Conservation (phyloP, 2,113 vertebrate genomes). For the Melozone crissalis region DNA sequence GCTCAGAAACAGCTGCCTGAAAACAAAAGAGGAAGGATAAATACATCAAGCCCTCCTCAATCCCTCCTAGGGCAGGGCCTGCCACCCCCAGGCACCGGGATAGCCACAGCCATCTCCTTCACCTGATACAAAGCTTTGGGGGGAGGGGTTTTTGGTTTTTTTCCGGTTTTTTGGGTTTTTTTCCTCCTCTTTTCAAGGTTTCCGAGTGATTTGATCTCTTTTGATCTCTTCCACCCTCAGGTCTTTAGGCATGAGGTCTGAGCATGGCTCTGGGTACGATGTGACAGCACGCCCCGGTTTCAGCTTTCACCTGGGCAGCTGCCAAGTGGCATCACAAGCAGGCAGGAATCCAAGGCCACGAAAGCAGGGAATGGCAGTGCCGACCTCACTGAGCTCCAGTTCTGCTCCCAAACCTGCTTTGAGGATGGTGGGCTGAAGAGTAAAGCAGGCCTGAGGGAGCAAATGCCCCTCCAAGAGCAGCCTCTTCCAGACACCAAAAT, state of each 20-base stretch:
- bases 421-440: not conserved
- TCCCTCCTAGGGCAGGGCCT: not conserved
- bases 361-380: not conserved
- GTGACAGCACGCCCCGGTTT: not conserved
- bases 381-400: not conserved
- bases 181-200: not conserved
- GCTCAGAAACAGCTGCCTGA: not conserved
- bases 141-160: too few species aligned
- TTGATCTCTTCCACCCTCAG: not conserved
- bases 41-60: not conserved
- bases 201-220: not conserved
- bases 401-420: accelerated
- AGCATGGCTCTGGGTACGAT: accelerated
- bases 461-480: not conserved
- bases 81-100: accelerated
- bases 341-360: not conserved
- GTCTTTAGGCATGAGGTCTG: accelerated
- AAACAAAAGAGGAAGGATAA: not conserved
- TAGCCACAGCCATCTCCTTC: not conserved
- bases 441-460: not conserved
- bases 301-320: not conserved
- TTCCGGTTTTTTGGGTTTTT: accelerated
- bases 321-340: not conserved
- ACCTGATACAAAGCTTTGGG: not conserved
- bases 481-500: not conserved